A percentile compares a stretch with the other conserved stretches of the same genome.
Conservation (phyloP, 2,888 invertebrate species). For the Drosophila atripex region DNA sequence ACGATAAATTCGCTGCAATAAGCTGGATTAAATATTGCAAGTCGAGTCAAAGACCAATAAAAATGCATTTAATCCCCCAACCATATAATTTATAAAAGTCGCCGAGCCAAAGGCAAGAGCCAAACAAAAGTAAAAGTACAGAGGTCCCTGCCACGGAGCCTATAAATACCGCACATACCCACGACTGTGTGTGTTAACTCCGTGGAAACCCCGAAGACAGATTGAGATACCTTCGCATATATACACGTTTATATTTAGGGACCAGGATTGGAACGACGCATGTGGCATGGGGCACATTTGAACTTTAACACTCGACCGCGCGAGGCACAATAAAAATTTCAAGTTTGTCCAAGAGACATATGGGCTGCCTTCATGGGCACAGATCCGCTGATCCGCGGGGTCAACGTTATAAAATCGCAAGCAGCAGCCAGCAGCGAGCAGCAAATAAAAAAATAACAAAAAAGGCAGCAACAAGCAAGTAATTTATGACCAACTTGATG, state of each 20-base stretch:
- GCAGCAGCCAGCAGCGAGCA: constrained; percentile 17
- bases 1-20: constrained; percentile 37
- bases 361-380: constrained; percentile 35
- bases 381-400: constrained; percentile 68
- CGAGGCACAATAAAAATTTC: constrained; percentile 68
- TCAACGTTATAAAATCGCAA: constrained; percentile 75
- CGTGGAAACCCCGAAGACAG: constrained; percentile 51
- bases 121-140: constrained; percentile 55
- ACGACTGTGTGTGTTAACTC: constrained; percentile 2
- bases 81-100: constrained; percentile 58
- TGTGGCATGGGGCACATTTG: constrained; percentile 70
- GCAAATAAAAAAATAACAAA: constrained; percentile 17
- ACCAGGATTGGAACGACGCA: constrained; percentile 53
- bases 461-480: constrained; percentile 71
- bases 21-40: constrained; percentile 60
- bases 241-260: constrained; percentile 36
- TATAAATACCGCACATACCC: constrained; percentile 44
- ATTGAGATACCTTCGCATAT: constrained; percentile 72
- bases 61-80: constrained; percentile 61
- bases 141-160: constrained; percentile 22
- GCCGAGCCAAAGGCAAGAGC: constrained; percentile 28
- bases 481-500: constrained; percentile 74
- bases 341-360: constrained; percentile 62
- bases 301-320: constrained; percentile 72
- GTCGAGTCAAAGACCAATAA: constrained; percentile 61